These are phyloP conservation scores for Actias luna DNA, from an alignment of 2,888 invertebrate species.

Conservation along the genomic window DNA sequence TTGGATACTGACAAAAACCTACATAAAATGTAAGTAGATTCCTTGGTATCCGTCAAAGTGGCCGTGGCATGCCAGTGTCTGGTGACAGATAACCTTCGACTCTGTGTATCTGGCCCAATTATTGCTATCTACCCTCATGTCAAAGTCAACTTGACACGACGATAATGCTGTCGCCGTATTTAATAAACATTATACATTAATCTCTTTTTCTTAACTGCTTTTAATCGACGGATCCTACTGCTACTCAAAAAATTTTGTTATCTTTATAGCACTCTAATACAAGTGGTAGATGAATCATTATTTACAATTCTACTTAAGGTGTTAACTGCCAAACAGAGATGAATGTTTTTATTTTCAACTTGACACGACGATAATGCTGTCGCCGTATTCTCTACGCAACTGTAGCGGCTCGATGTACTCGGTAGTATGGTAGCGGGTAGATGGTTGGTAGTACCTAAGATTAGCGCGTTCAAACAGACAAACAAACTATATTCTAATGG, in stretches of 20 bases:
- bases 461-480: too few relatives aligned
- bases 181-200: constrained; percentile 15
- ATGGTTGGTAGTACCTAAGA: too few relatives aligned
- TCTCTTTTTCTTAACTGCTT: not conserved
- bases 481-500: too few relatives aligned
- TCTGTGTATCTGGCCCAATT: constrained; percentile 36
- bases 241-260: too few relatives aligned
- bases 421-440: too few relatives aligned
- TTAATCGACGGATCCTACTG: not conserved
- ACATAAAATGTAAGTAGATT: not conserved
- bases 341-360: too few relatives aligned
- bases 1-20: not conserved
- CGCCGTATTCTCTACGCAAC: too few relatives aligned
- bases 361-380: constrained; percentile 34
- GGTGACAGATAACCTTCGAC: constrained; percentile 43
- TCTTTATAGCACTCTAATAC: too few relatives aligned
- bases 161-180: constrained; percentile 32
- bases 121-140: constrained; percentile 41
- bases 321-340: too few relatives aligned
- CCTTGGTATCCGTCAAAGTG: constrained; percentile 8
- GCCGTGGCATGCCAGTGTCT: constrained; percentile 28
- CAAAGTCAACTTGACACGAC: constrained; percentile 42
- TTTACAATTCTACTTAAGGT: too few relatives aligned
- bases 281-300: too few relatives aligned
- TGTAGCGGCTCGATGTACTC: too few relatives aligned